Evolutionary conservation across 1,140 invertebrate species (phyloP), one percentile per base, ranked within the genome.

Genomic region (Leptinotarsa lineolata): DNA sequence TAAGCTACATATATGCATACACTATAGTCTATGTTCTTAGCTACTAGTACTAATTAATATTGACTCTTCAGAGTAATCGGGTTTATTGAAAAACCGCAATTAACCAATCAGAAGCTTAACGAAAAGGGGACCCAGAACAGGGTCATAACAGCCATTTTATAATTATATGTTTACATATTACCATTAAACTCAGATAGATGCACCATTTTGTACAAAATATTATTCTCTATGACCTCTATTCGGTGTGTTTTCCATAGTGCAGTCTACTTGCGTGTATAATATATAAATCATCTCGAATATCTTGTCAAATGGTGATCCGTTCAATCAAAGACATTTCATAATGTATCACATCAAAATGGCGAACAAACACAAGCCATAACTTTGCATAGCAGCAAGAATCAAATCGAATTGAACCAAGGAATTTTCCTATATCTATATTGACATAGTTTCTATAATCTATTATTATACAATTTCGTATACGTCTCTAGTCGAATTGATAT

Each of bases 281-380:
- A 54, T 54, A 54, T 13, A 18, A 16, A 54, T 54, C 48, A 54
- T 54, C 48, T 39, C 30, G 64, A 30, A 24, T 63, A 44, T 61
- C 44, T 70, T 74, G 65, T 67, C 69, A 69, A 74, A 74, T 74
- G 72, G 72, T 69, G 67, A 68, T n/a, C 67, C 69, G 74, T 67
- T 60, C 65, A 66, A 59, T 58, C n/a, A 58, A 68, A 72, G 72
- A 73, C 30, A 66, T 73, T 73, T 61, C 75, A 74, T 76, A 46
- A 74, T 66, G 73, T 82, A 82, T 82, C 81, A 82, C 80, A 82
- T 82, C 81, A 77, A 82, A 81, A 81, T 79, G 78, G 79, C 77
- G 76, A 79, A 79, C 76, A 75, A 76, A 77, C 78, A 77, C 61
- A 82, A 82, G 81, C 80, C 67, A 76, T 74, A 78, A 80, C 76